Evolutionary conservation across 2,797 vertebrate genomes (phyloP).

Genomic region (Catharus ustulatus): DNA sequence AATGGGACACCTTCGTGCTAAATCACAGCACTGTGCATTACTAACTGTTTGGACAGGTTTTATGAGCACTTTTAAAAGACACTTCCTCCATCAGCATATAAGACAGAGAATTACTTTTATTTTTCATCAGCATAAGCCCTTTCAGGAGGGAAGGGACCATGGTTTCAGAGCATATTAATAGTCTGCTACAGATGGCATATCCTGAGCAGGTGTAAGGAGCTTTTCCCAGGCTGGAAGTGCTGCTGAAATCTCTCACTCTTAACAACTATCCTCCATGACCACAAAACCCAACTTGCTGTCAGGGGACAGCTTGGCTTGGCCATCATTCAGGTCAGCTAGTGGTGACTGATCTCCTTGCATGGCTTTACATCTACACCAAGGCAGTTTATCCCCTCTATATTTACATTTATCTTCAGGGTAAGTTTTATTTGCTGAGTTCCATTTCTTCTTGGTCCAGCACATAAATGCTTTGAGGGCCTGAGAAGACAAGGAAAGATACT

Average conservation of each 20-base stretch:
- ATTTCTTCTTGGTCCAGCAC: background rate
- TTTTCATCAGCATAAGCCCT: constrained; percentile 3
- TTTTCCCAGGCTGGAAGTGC: background rate
- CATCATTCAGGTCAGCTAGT: background rate
- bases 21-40: background rate
- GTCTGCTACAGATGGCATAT: background rate
- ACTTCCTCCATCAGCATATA: background rate
- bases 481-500: background rate
- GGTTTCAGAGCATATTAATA: background rate
- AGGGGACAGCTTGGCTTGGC: background rate
- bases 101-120: background rate
- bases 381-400: background rate
- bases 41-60: background rate
- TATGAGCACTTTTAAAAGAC: background rate
- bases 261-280: background rate
- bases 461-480: background rate
- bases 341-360: background rate
- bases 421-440: background rate
- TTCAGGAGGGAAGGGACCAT: background rate
- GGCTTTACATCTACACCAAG: background rate
- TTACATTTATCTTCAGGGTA: background rate
- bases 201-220: constrained; percentile 17
- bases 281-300: rapidly evolving
- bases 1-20: background rate
- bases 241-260: background rate